These are phyloP conservation scores for Rhingia rostrata DNA, from an alignment of 2,888 invertebrate species.

Conservation along the genomic window DNA sequence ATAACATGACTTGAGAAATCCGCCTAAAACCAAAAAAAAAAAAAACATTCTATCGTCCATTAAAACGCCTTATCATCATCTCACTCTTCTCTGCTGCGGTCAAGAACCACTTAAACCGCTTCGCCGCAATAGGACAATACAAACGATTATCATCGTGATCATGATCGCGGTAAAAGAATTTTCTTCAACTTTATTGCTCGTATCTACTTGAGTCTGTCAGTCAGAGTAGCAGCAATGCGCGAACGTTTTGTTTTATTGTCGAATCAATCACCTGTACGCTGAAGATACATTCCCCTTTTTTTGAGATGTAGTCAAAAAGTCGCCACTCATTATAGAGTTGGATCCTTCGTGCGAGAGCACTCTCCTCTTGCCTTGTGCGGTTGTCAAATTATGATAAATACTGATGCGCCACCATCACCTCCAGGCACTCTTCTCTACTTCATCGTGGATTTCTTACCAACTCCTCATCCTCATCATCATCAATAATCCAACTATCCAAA, in stretches of 20 bases:
- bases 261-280: conserved; percentile 62
- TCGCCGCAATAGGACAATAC: conserved; percentile 66
- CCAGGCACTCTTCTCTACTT: conserved; percentile 54
- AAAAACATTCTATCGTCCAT: conserved; percentile 47
- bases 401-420: conserved; percentile 71
- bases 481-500: conserved; percentile 57
- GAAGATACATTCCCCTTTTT: conserved; percentile 20
- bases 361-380: conserved; percentile 10
- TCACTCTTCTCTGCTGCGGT: conserved; percentile 54
- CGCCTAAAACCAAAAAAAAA: conserved; percentile 12
- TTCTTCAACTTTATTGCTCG: conserved; percentile 45
- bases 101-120: conserved; percentile 69
- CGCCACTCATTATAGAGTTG: conserved; percentile 62
- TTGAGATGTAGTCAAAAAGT: conserved; percentile 40
- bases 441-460: conserved; percentile 44
- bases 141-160: conserved; percentile 67
- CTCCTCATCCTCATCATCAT: conserved; percentile 61
- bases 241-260: conserved; percentile 68
- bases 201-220: conserved; percentile 23
- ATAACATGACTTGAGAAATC: conserved; percentile 45
- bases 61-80: conserved; percentile 69
- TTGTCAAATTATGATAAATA: conserved; percentile 74
- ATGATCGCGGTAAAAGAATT: conserved; percentile 51
- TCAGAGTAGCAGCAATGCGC: conserved; percentile 21
- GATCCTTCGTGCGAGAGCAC: conserved; percentile 44